Percentiles rank a stretch among this genome's conserved stretches.
These are phyloP conservation scores for Fundulus diaphanus DNA, from an alignment of 2,797 vertebrate genomes.

Conservation along the genomic window DNA sequence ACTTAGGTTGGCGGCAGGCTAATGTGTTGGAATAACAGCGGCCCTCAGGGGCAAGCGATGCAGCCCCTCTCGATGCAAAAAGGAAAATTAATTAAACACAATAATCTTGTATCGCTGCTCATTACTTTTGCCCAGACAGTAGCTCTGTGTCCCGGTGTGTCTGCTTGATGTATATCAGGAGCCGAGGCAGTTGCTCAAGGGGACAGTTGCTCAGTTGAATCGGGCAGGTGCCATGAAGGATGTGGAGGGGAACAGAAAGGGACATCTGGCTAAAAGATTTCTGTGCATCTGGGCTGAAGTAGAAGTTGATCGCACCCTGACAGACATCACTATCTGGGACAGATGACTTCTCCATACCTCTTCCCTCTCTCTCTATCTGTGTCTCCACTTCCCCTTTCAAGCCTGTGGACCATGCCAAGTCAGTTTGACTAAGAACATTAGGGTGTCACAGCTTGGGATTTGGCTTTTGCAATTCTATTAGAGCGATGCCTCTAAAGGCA, in stretches of 20 bases:
- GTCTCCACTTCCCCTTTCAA: slow-evolving; percentile 51
- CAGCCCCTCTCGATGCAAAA: slow-evolving; percentile 57
- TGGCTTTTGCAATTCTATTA: slow-evolving; percentile 80
- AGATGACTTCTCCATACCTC: slow-evolving; percentile 45
- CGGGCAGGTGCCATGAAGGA: slow-evolving; percentile 61
- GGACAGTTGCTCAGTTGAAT: slow-evolving; percentile 48
- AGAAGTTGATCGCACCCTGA: slow-evolving; percentile 59
- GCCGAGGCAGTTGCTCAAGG: slow-evolving; percentile 32
- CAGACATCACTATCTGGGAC: slow-evolving; percentile 69
- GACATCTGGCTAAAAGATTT: slow-evolving; percentile 61
- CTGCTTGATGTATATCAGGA: slow-evolving; percentile 63
- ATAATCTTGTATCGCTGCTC: slow-evolving; percentile 69
- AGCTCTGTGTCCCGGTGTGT: slow-evolving; percentile 57
- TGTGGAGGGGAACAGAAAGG: slow-evolving; percentile 57
- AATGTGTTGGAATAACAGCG: slow-evolving; percentile 64
- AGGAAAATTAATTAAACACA: slow-evolving; percentile 75
- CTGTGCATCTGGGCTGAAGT: slow-evolving; percentile 58
- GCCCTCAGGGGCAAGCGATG: slow-evolving; percentile 56
- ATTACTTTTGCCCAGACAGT: slow-evolving; percentile 54
- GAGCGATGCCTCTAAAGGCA: slow-evolving; percentile 66
- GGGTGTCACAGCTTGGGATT: slow-evolving; percentile 78
- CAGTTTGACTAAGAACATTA: slow-evolving; percentile 80
- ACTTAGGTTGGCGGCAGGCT: slow-evolving; percentile 48
- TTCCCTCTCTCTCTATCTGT: slow-evolving; percentile 28
- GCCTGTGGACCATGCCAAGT: slow-evolving; percentile 66